Evolutionary conservation across 1,140 invertebrate genomes (phyloP), one percentile per base, ranked within the genome.

Genomic region (Atopsyche davidsoni): DNA sequence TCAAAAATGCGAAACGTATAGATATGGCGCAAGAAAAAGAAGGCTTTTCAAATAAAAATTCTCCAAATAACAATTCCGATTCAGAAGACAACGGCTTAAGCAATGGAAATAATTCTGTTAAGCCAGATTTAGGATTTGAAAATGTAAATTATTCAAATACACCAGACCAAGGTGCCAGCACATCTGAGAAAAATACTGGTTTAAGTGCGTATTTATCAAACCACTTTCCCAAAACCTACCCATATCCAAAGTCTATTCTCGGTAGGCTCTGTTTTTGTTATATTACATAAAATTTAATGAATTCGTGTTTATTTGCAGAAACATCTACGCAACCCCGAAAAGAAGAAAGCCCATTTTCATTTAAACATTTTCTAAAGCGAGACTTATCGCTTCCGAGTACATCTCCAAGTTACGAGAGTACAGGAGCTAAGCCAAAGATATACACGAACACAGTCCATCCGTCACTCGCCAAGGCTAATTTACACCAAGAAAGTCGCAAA

Each of bases 301-400:
- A 7, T 7, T 9, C 35, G 14, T 21, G 9, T 41, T 50, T 28
- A 24, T 31, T 60, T 59, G 14, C 56, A 75, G 73, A 72, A 59
- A 64, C 64, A 14, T 66, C 65, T 14, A 50, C 72, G 75, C 10
- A 60, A 65, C 63, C 70, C 28, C 76, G 75, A 42, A 75, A 78
- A 58, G 83, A 85, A 59, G 83, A 85, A 39, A 83, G 83, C 65
- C 79, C 83, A 2, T 86, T 90, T 65, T 89, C 86, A 25, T 87
- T 90, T 61, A 85, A 86, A 63, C 86, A 88, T 63, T 89, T 89
- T 63, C 62, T 89, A 56, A 80, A 81, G 56, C 67, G 75, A 46
- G 79, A 79, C 47, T 56, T 73, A 17, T 73, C 70, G 32, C 57
- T 72, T 51, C 70, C 70, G 46, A 68, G 70, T 24, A 68, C 67